Evolutionary conservation across 2,797 vertebrate species (phyloP), one percentile per base, ranked within the genome.

Genomic region (Podargus strigoides): DNA sequence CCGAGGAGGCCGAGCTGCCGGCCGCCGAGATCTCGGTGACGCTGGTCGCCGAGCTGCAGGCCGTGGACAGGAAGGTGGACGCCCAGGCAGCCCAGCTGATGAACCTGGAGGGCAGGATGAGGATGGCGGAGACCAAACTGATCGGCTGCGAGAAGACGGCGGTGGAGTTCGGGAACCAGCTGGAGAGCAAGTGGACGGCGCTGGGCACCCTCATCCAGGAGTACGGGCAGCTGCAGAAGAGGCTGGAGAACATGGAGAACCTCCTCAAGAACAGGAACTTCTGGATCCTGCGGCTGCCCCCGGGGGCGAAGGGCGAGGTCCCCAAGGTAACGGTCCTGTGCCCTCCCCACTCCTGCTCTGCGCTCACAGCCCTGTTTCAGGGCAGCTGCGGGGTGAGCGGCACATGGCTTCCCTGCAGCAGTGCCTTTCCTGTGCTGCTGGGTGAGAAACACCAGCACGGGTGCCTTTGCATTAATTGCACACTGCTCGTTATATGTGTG

Each of bases 161-260:
- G 5, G 97, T 97, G 1, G 98, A 98, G 37, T 97, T 98, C 0
- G 97, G 98, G 10, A 97, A 96, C 79, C 98, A 98, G 95, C 96
- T 98, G 92, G 98, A 98, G 63, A 97, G 98, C 97, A 98, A 98
- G 87, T 98, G 98, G 97, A 96, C 97, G 0, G 97, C 96, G 12
- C 94, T 98, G 94, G 98, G 97, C 17, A 98, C 98, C 4, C 94
- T 98, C 37, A 97, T 98, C 89, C 98, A 98, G 95, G 98, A 98
- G 85, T 98, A 98, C 1, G 97, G 98, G 87, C 97, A 97, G 93
- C 96, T 98, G 14, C 97, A 98, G 97, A 77, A 89, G 84, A 75
- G 98, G 1, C 95, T 98, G 94, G 98, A 98, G 92, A 98, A 98
- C 93, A 58, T 98, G 97, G 97, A 98, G 89, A 98, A 98, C 85